Conservation (phyloP, 2,797 vertebrate genomes). For the Clarias fuscus region DNA sequence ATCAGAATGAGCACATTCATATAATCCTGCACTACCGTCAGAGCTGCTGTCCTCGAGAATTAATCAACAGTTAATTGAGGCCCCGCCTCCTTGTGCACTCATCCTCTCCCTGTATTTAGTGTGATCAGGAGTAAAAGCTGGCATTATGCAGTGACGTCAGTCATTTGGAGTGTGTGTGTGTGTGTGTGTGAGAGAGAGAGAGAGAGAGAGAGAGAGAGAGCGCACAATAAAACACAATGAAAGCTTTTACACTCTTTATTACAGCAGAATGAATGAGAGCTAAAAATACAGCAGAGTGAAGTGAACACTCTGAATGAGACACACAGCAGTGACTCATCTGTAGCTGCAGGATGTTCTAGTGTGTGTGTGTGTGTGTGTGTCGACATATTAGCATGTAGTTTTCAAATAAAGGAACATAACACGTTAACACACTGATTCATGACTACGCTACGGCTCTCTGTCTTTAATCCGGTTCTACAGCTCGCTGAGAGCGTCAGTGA, state of each 20-base stretch:
- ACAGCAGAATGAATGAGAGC: conserved; percentile 11
- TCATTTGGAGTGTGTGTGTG: not conserved
- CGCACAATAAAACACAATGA: not conserved
- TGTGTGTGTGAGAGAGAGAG: not conserved
- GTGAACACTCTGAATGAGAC: not conserved
- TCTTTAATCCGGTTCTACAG: not conserved
- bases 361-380: conserved; percentile 18
- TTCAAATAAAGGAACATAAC: not conserved
- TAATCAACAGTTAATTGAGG: not conserved
- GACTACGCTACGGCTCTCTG: not conserved
- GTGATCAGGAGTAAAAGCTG: not conserved
- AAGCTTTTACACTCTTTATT: conserved; percentile 4
- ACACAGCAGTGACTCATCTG: conserved; percentile 11
- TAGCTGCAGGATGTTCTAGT: not conserved
- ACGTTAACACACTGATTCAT: not conserved
- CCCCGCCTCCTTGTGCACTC: not conserved
- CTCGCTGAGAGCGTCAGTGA: not conserved
- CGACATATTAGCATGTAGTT: not conserved
- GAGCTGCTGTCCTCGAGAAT: not conserved
- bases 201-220: not conserved
- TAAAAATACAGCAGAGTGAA: conserved; percentile 6
- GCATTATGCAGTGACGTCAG: not conserved
- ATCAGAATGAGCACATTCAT: not conserved
- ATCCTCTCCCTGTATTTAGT: not conserved
- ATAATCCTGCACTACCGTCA: not conserved